Percentiles rank a stretch among this genome's conserved stretches.
Evolutionary conservation across 2,888 invertebrate species (phyloP).

Genomic region (Fabriciana adippe): DNA sequence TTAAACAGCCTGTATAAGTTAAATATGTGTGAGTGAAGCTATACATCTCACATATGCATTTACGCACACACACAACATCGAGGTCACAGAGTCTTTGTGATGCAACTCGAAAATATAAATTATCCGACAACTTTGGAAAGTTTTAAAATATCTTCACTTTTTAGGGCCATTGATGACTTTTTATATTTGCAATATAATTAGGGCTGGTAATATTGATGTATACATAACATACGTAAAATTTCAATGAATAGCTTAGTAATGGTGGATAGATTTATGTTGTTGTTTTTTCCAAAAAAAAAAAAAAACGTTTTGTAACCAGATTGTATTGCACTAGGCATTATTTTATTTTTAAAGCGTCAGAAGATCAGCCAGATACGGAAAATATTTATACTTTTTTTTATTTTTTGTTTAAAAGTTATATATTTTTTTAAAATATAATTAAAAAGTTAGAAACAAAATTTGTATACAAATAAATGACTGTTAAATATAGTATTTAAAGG

Average conservation of each 20-base stretch:
- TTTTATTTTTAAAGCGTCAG: too few species aligned
- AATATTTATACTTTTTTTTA: too few species aligned
- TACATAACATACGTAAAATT: conserved; percentile 13
- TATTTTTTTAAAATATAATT: too few species aligned
- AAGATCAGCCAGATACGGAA: too few species aligned
- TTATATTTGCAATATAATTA: conserved; percentile 36
- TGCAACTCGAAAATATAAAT: conserved; percentile 58
- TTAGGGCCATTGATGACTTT: conserved; percentile 38
- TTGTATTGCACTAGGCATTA: neutral
- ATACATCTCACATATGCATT: conserved; percentile 46
- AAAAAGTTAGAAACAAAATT: too few species aligned
- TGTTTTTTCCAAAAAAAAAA: neutral
- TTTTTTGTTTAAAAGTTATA: too few species aligned
- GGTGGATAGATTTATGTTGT: neutral
- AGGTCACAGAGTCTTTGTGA: conserved; percentile 69
- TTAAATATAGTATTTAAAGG: too few species aligned
- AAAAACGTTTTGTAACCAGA: neutral
- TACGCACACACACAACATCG: conserved; percentile 59
- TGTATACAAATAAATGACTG: too few species aligned
- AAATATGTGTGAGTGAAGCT: conserved; percentile 54
- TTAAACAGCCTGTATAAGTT: conserved; percentile 57
- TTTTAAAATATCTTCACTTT: conserved; percentile 44
- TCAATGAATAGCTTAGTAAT: conserved; percentile 6
- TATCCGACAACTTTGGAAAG: conserved; percentile 57
- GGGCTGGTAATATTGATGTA: conserved; percentile 19